Evolutionary conservation across 2,888 invertebrate genomes (phyloP), one percentile per base, ranked within the genome.

Genomic region (Drosophila neonasuta): DNA sequence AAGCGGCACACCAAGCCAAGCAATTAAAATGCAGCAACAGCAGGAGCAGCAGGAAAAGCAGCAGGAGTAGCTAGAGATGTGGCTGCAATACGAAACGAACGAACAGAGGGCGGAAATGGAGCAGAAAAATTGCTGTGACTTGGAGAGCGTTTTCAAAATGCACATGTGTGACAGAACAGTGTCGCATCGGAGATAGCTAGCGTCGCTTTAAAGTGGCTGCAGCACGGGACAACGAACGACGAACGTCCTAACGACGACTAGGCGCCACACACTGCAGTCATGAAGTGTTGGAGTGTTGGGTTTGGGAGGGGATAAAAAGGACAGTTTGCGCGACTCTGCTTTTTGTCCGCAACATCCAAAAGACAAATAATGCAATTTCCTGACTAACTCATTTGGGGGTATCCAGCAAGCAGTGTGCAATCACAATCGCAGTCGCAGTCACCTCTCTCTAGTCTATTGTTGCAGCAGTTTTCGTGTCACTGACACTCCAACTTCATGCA

Each of bases 361-460:
- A 84, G 85, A 86, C 88, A 79, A 87, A 88, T 85, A 84, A 86
- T 85, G 88, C 79, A 86, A 81, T 84, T 79, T 86, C 79, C 88
- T 68, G 80, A 71, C 75, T 77, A 84, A 87, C 86, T 87, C 85
- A 80, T 87, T 87, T 86, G 78, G 79, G 77, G 68, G 54, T 70
- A 59, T 36, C 32, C 32, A 32, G 24, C 24, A 24, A 24, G 24
- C 10, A 3, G 32, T 32, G 32, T 32, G 32, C 10, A 10, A 3
- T 9, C 32, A 10, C 32, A 32, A 32, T 10, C 36, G 36, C 36
- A 36, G 6, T 36, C 6, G 36, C 36, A 36, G 11, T 36, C n/a
- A n/a, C n/a, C 36, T n/a, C 36, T 36, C 24, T 24, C 36, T 36
- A 2, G 46, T 65, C 52, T 44, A 45, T 24, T 41, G 44, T 46